Evolutionary conservation across 2,797 vertebrate species (phyloP), one percentile per base, ranked within the genome.

Genomic region (Notolepis coatsorum): DNA sequence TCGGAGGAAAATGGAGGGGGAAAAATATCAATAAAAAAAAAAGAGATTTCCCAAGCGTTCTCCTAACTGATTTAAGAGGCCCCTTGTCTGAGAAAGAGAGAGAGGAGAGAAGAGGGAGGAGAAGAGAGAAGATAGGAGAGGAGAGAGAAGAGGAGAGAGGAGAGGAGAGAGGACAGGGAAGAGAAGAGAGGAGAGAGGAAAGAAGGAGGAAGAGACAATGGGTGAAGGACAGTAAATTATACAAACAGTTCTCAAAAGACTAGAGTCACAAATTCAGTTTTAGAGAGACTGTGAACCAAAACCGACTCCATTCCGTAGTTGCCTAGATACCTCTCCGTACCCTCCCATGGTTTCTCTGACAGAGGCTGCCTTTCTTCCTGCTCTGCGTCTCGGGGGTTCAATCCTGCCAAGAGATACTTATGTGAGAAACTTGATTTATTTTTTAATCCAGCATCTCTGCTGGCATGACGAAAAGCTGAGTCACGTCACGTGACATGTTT

Each of bases 31-130:
- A n/a, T n/a, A n/a, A n/a, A n/a, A n/a, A n/a, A n/a, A n/a, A n/a
- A n/a, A n/a, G n/a, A n/a, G n/a, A n/a, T n/a, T n/a, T n/a, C n/a
- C n/a, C n/a, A n/a, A 93, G 76, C 8, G 88, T 87, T 57, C 51
- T 81, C 43, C 90, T 87, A 50, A 92, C 77, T 0, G 88, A 84
- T 76, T 84, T 87, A 1, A 91, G 73, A 55, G 89, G 81, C 64
- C 80, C 87, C 71, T 88, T 87, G 56, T 59, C 53, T 69, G 37
- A 47, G 41, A 35, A 41, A 46, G 49, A 72, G 65, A 60, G 45
- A 51, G 17, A 38, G 18, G 12, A 38, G n/a, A 62, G 25, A 49
- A n/a, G n/a, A n/a, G n/a, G n/a, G n/a, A n/a, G n/a, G n/a, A 45
- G 41, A 46, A n/a, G n/a, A 25, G 33, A 63, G 38, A 24, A 9